These are phyloP conservation scores for Axea sp. DNA, from an alignment of 2,888 invertebrate genomes.

Conservation along the genomic window DNA sequence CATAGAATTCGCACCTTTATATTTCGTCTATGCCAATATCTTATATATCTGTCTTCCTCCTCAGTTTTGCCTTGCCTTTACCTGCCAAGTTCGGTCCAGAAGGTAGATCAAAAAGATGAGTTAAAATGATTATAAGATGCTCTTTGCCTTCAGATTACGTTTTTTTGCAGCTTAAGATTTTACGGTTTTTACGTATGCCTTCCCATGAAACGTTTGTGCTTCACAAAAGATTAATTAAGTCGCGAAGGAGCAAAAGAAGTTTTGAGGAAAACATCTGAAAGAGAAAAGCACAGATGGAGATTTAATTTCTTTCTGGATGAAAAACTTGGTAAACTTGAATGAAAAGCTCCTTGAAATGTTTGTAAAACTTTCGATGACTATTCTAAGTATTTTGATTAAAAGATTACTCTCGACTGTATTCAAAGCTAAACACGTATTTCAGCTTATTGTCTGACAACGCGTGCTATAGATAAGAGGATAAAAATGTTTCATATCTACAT, in stretches of 20 bases:
- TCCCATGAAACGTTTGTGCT: conserved; percentile 38
- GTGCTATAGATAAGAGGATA: background rate
- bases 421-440: conserved; percentile 9
- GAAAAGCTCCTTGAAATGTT: conserved; percentile 40
- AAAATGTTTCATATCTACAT: background rate
- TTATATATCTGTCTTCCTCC: no score
- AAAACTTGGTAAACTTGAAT: conserved; percentile 46
- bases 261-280: conserved; percentile 40
- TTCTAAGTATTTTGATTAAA: conserved; percentile 43
- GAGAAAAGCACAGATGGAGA: conserved; percentile 45
- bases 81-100: no score
- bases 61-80: no score
- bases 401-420: conserved; percentile 14
- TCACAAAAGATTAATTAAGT: conserved; percentile 57
- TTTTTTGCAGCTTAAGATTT: conserved; percentile 32
- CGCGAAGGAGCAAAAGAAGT: conserved; percentile 34
- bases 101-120: conserved; percentile 53
- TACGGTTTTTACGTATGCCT: conserved; percentile 45
- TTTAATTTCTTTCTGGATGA: conserved; percentile 47
- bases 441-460: background rate
- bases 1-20: no score
- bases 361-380: conserved; percentile 38
- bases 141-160: conserved; percentile 46
- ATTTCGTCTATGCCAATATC: no score
- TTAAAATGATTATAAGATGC: conserved; percentile 55